These are phyloP conservation scores for Drosophila nr. medialis DNA, from an alignment of 2,888 invertebrate genomes.

Conservation along the genomic window DNA sequence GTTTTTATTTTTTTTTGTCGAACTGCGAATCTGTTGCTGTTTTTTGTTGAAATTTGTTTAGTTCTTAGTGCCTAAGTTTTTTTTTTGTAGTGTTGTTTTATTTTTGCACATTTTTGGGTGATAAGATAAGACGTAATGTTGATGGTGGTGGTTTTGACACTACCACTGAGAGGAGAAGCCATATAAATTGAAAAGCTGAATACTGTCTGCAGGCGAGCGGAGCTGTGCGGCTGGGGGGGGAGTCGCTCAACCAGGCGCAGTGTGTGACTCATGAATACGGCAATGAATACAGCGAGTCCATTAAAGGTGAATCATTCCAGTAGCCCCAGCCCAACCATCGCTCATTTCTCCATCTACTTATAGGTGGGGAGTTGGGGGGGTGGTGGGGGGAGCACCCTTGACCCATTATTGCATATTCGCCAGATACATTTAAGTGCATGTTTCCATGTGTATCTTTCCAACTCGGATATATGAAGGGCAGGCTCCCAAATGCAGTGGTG, in stretches of 20 bases:
- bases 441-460: constrained; percentile 14
- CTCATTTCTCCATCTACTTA: neutral
- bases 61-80: constrained; percentile 4
- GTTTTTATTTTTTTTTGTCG: constrained; percentile 29
- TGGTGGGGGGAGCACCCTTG: constrained; percentile 36
- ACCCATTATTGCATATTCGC: constrained; percentile 23
- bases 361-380: neutral
- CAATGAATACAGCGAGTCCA: constrained; percentile 26
- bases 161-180: constrained; percentile 39
- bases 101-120: constrained; percentile 46
- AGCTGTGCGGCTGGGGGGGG: too few species aligned
- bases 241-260: constrained; percentile 13
- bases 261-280: constrained; percentile 37
- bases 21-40: constrained; percentile 37
- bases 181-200: constrained; percentile 33
- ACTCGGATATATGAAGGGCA: constrained; percentile 50
- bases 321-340: constrained; percentile 11
- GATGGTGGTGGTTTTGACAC: neutral
- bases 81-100: neutral
- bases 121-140: constrained; percentile 47
- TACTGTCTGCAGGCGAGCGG: constrained; percentile 4
- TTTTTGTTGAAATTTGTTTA: constrained; percentile 32
- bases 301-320: constrained; percentile 56
- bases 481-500: constrained; percentile 39
- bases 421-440: constrained; percentile 35